Conservation (phyloP, 2,113 vertebrate genomes). For the Alligator sinensis region DNA sequence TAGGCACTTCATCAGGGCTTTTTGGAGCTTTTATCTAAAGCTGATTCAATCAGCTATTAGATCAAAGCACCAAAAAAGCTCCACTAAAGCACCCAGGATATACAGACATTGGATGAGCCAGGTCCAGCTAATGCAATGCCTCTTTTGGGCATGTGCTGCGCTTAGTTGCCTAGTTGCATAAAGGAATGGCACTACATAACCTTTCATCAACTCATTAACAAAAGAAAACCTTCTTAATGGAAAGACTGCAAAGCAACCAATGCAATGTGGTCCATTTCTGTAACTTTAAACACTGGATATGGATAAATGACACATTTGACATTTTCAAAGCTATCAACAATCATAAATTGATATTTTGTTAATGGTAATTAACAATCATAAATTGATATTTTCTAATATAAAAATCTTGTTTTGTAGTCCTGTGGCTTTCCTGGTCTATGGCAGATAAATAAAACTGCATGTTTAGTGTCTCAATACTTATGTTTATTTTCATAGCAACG, state of each 20-base stretch:
- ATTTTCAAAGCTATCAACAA: neutral
- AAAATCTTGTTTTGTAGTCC: neutral
- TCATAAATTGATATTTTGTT: neutral
- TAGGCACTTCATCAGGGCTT: too few relatives aligned
- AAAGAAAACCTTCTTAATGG: neutral
- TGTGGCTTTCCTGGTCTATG: neutral
- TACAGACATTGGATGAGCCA: too few relatives aligned
- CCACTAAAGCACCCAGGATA: too few relatives aligned
- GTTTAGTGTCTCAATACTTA: slow-evolving; percentile 4
- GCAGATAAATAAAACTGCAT: neutral
- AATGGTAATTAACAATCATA: neutral
- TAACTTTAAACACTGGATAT: neutral
- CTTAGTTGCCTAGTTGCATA: neutral
- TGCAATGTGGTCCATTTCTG: neutral
- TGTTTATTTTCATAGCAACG: slow-evolving; percentile 2
- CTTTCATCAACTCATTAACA: neutral
- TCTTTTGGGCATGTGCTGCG: too few relatives aligned
- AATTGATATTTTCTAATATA: neutral
- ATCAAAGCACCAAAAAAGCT: too few relatives aligned
- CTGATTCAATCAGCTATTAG: too few relatives aligned
- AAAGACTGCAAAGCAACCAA: neutral
- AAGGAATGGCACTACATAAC: neutral
- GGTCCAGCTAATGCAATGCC: neutral
- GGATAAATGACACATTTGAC: neutral
- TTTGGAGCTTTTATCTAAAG: too few relatives aligned